Conservation (phyloP, 2,113 vertebrate genomes). For the Mirounga angustirostris region DNA sequence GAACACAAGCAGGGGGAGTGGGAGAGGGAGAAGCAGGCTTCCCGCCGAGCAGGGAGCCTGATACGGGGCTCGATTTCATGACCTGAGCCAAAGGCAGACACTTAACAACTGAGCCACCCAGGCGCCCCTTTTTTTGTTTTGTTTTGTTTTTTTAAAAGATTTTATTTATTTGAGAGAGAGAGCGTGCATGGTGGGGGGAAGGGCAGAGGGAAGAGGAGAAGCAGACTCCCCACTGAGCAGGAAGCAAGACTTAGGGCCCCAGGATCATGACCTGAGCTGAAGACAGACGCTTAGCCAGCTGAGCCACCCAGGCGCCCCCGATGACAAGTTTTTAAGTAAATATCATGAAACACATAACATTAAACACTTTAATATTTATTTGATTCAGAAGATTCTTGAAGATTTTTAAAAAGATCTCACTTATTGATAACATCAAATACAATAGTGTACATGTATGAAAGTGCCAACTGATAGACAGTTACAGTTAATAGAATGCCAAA, state of each 20-base stretch:
- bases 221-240: neutral
- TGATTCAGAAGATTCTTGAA: slow-evolving; percentile 27
- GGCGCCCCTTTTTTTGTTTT: neutral
- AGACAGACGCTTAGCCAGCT: neutral
- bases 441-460: neutral
- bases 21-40: too few relatives aligned
- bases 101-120: too few relatives aligned
- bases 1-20: too few relatives aligned
- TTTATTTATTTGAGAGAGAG: neutral
- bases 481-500: neutral
- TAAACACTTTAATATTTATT: slow-evolving; percentile 38
- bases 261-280: neutral
- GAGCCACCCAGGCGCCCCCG: neutral
- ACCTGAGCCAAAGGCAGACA: too few relatives aligned
- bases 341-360: neutral
- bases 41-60: too few relatives aligned
- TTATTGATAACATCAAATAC: neutral
- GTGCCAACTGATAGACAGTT: neutral
- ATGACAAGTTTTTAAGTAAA: slow-evolving; percentile 28
- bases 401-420: neutral
- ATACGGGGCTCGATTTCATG: too few relatives aligned
- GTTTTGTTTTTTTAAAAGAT: neutral
- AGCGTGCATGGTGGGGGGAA: neutral
- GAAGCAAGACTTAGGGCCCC: neutral
- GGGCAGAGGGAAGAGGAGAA: neutral